A percentile compares a stretch with the other conserved stretches of the same genome.
These are phyloP conservation scores for Nothoprocta pentlandii DNA, from an alignment of 2,113 vertebrate genomes.

Conservation along the genomic window DNA sequence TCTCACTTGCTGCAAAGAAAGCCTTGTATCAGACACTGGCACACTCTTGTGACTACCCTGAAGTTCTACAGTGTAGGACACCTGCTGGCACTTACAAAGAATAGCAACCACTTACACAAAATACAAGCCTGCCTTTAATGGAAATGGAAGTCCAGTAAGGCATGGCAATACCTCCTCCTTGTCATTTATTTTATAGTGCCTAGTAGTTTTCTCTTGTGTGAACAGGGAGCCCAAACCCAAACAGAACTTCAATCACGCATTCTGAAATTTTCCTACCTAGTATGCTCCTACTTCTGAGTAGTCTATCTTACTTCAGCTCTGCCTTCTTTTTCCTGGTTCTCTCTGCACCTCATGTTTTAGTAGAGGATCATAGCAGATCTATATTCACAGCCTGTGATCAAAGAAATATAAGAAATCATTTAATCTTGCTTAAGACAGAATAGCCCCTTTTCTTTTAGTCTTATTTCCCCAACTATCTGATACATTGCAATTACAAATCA, in stretches of 20 bases:
- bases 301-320: not conserved
- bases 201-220: not conserved
- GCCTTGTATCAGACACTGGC: not conserved
- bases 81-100: not conserved
- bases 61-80: not conserved
- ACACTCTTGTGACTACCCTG: not conserved
- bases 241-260: not conserved
- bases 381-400: not conserved
- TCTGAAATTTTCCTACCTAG: not conserved
- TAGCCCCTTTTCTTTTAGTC: not conserved
- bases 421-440: not conserved
- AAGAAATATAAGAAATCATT: not conserved
- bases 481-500: not conserved
- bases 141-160: fast-evolving
- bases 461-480: not conserved
- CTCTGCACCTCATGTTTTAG: not conserved
- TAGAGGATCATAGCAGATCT: not conserved
- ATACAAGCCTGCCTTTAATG: not conserved
- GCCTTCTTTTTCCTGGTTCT: not conserved
- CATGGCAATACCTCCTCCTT: not conserved
- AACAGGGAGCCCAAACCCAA: not conserved
- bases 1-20: not conserved
- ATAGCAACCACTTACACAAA: not conserved
- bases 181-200: not conserved
- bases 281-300: not conserved